Base-by-base conservation (phyloP, 2,797 vertebrate species). In the Poeciliopsis paucimaculata region DNA sequence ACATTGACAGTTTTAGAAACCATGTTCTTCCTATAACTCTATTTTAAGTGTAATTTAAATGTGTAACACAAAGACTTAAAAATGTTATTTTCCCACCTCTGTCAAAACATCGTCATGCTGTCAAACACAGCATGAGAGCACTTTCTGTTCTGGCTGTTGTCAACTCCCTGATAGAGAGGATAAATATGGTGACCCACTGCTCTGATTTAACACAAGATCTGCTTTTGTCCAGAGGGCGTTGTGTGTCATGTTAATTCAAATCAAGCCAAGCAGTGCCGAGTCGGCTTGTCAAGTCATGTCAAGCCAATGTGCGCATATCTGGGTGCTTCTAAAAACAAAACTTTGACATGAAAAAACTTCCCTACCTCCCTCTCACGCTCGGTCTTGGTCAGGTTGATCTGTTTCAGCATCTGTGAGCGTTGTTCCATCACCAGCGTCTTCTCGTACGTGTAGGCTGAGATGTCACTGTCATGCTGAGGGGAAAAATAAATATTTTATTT, bases 381-480 rank as follows among this genome's bases (percentile, higher is more conserved):
- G 0, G 93, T 99, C 96, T 99, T 99, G 91, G 97, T 98, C 82
- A 99, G 94, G 86, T 99, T 98, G 95, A 99, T 99, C 94, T 99
- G 96, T 82, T 99, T 99, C 51, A 99, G 97, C 93, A 99, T 99
- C 95, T 99, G 96, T 5, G 98, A 99, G 16, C 98, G 96, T 81
- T 99, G 98, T 86, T 99, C 98, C 98, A 99, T 99, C 92, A 98
- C 96, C 90, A 99, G 86, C 0, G 98, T 99, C 95, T 99, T 99
- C 95, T 99, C 98, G 0, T 99, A 99, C 28, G 98, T 99, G 92
- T 99, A 99, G 81, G 98, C 98, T 0, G 98, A 99, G 91, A 99
- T 99, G 91, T 99, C 98, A 0, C 98, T 97, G 91, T 99, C 98
- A 0, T 99, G 98, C 98, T 99, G 34, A 77, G 0, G 41, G 60